Evolutionary conservation across 37 sponge, comb jelly and placozoan species (phyloP), one percentile per base, ranked within the genome.

Genomic region (Mnemiopsis leidyi): DNA sequence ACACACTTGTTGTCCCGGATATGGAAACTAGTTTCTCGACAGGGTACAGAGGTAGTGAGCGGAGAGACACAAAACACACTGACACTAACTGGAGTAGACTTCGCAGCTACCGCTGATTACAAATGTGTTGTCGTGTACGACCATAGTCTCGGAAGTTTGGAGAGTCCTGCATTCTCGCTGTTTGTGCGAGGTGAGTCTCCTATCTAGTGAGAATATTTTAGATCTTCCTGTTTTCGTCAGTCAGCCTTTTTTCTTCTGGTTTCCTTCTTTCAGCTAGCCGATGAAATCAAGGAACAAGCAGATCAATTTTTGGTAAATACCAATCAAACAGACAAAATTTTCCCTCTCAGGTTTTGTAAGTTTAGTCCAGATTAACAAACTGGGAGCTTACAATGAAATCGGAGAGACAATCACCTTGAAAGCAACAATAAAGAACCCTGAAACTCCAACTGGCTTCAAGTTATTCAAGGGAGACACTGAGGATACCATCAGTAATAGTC

Each of bases 381-480:
- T 33, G 26, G 82, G 36, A 34, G 7, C 23, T 13, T 36, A 79
- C 36, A 79, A 32, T 33, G 82, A 79, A 9, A 36, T 79, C 0
- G 82, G 82, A 29, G 82, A 79, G 82, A 79, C 82, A 9, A 79
- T 79, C 82, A 79, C 82, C 33, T 9, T 79, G 7, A 79, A 13
- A 25, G 73, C 73, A 3, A 25, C 29, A 3, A 25, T 69, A 69
- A 69, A 5, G 21, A 5, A 5, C n/a, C 24, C 24, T 5, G 21
- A 16, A 21, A 23, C 73, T 20, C 73, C 73, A 3, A 20, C 1
- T 20, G n/a, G 23, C 9, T 69, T 69, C 29, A 25, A 21, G 24
- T 25, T 69, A 25, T 29, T 13, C 82, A 34, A 79, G 31, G 20
- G 36, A 36, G 36, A 79, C 82, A 16, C 26, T 16, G 36, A 1